Evolutionary conservation across 2,113 vertebrate species (phyloP).

Genomic region (Pao palembangensis): DNA sequence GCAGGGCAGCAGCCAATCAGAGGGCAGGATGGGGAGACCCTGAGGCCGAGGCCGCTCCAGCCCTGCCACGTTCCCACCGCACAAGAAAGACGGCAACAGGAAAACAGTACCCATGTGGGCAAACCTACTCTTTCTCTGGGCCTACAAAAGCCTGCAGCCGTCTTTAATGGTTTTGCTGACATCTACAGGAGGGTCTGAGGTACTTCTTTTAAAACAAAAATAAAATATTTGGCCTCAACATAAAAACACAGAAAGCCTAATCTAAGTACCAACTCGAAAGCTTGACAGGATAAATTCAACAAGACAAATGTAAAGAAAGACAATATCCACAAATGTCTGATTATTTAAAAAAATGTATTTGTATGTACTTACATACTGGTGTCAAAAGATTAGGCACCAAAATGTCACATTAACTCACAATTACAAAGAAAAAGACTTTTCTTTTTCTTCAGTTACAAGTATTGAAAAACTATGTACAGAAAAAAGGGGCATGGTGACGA

Average conservation of each 20-base stretch:
- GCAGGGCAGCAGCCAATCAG: constrained; percentile 22
- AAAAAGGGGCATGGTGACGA: constrained; percentile 62
- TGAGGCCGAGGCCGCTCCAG: constrained; percentile 1
- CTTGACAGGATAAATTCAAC: too few species aligned
- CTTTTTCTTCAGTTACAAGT: constrained; percentile 67
- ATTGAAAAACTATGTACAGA: constrained; percentile 75
- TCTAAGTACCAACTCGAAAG: too few species aligned
- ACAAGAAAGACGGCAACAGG: background rate
- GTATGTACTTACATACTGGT: constrained; percentile 76
- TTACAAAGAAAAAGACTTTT: constrained; percentile 61
- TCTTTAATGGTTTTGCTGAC: constrained; percentile 37
- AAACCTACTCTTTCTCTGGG: background rate
- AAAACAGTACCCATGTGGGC: background rate
- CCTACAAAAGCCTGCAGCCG: background rate
- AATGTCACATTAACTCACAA: constrained; percentile 73
- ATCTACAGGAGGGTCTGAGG: constrained; percentile 38
- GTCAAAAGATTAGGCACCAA: constrained; percentile 72
- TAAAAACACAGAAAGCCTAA: too few species aligned
- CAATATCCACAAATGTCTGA: constrained; percentile 14
- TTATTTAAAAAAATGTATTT: constrained; percentile 78
- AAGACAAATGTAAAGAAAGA: constrained; percentile 20
- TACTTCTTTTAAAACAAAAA: too few species aligned
- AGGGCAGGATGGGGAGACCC: constrained; percentile 19
- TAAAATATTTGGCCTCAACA: too few species aligned
- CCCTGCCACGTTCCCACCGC: background rate